These are phyloP conservation scores for Aporrectodea caliginosa DNA, from an alignment of 1,140 invertebrate species.

Conservation along the genomic window DNA sequence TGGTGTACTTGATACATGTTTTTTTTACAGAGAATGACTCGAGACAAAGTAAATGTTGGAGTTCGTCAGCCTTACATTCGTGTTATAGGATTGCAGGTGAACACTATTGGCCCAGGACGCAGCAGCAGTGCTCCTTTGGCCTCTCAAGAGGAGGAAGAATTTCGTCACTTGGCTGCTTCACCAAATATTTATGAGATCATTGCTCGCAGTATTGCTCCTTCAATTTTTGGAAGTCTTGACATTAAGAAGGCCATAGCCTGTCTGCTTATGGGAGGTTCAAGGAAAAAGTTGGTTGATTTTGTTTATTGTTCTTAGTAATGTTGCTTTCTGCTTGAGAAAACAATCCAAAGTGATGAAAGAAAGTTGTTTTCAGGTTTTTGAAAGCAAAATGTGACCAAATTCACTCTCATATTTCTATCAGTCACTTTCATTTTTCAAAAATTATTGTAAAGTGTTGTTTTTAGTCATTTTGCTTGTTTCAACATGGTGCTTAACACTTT, in stretches of 20 bases:
- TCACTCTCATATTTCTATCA: too few species aligned
- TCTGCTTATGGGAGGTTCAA: conserved; percentile 83
- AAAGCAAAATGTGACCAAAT: too few species aligned
- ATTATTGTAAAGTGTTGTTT: too few species aligned
- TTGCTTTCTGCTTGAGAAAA: too few species aligned
- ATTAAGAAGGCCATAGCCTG: conserved; percentile 98
- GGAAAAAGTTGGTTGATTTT: conserved; percentile 61
- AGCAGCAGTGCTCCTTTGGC: conserved; percentile 34
- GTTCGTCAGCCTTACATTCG: conserved; percentile 90
- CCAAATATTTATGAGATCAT: conserved; percentile 86
- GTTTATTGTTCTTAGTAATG: too few species aligned
- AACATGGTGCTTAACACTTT: too few species aligned
- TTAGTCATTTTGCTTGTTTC: too few species aligned
- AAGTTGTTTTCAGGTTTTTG: too few species aligned
- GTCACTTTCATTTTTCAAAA: too few species aligned
- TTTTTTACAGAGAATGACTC: conserved; percentile 20
- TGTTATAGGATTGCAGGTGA: conserved; percentile 85
- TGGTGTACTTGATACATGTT: too few species aligned
- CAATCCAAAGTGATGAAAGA: too few species aligned
- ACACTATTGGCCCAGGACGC: conserved; percentile 73
- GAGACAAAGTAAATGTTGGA: conserved; percentile 75
- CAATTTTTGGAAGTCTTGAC: conserved; percentile 89
- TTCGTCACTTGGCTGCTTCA: conserved; percentile 76
- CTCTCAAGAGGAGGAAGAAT: conserved; percentile 84
- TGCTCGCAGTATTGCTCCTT: conserved; percentile 88